Percentiles rank a stretch among this genome's conserved stretches.
Evolutionary conservation across 2,888 invertebrate species (phyloP).

Genomic region (Meloe dianella): DNA sequence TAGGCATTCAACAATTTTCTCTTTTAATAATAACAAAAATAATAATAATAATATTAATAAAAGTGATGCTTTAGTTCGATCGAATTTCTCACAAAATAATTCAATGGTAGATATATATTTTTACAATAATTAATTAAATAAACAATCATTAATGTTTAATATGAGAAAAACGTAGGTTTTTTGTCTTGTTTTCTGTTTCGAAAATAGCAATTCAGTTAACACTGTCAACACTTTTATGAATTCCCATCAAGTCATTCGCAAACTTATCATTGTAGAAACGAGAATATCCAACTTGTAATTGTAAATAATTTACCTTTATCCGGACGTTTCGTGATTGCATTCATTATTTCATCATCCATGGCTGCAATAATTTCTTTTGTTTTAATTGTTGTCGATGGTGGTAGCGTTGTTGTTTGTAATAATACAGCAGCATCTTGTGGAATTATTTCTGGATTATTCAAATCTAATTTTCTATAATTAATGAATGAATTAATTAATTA

Average conservation of each 20-base stretch:
- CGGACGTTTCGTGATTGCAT: slow-evolving; percentile 34
- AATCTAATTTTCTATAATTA: slow-evolving; percentile 52
- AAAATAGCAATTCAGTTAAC: too few relatives aligned
- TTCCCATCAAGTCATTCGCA: too few relatives aligned
- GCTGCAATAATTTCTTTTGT: slow-evolving; percentile 47
- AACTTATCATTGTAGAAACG: too few relatives aligned
- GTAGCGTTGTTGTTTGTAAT: slow-evolving; percentile 33
- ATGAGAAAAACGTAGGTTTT: too few relatives aligned
- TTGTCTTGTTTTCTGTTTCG: too few relatives aligned
- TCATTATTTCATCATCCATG: background rate
- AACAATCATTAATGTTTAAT: slow-evolving; percentile 16
- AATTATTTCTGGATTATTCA: slow-evolving; percentile 37
- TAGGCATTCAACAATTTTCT: slow-evolving; percentile 56
- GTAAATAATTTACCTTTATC: slow-evolving; percentile 40
- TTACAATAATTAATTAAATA: slow-evolving; percentile 9
- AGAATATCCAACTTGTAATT: too few relatives aligned
- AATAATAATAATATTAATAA: slow-evolving; percentile 35
- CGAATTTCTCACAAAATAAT: slow-evolving; percentile 18
- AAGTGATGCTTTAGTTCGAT: slow-evolving; percentile 34
- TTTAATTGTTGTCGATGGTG: slow-evolving; percentile 47
- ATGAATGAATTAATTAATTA: too few relatives aligned
- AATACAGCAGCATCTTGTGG: slow-evolving; percentile 32
- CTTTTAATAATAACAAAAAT: too few relatives aligned
- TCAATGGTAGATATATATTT: slow-evolving; percentile 24
- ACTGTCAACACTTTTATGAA: too few relatives aligned